These are phyloP conservation scores for Arctopsyche grandis DNA, from an alignment of 1,140 invertebrate species.

Conservation along the genomic window DNA sequence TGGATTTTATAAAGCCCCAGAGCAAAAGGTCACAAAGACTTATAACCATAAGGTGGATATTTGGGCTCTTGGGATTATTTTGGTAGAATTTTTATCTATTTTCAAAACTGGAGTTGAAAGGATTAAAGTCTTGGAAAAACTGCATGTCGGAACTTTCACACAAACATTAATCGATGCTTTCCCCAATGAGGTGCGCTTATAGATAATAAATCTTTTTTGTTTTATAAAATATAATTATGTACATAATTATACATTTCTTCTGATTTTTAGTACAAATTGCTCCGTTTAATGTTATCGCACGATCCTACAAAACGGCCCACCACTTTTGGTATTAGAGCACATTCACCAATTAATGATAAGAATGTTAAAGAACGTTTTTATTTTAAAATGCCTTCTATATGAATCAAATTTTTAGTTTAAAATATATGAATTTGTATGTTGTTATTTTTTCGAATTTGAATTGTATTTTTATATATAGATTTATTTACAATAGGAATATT, in stretches of 20 bases:
- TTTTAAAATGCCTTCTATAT: no score
- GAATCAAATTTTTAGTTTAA: no score
- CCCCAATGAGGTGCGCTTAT: not conserved
- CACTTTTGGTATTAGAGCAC: not conserved
- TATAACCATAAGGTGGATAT: slow-evolving; percentile 15
- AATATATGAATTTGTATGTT: no score
- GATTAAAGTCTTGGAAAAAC: not conserved
- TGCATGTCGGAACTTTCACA: not conserved
- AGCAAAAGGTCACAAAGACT: not conserved
- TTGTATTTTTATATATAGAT: no score
- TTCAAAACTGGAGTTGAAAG: not conserved
- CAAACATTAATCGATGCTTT: not conserved
- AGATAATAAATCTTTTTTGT: no score
- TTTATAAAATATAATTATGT: no score
- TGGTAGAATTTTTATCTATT: not conserved
- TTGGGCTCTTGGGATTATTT: not conserved
- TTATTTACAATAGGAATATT: no score
- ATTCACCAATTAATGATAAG: not conserved
- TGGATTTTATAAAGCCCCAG: not conserved
- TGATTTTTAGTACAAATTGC: not conserved
- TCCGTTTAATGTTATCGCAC: not conserved
- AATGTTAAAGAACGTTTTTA: not conserved
- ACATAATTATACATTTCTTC: no score
- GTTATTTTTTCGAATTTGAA: no score
- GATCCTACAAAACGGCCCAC: not conserved